These are phyloP conservation scores for Diceros bicornis DNA, from an alignment of 2,797 vertebrate species.

Conservation along the genomic window DNA sequence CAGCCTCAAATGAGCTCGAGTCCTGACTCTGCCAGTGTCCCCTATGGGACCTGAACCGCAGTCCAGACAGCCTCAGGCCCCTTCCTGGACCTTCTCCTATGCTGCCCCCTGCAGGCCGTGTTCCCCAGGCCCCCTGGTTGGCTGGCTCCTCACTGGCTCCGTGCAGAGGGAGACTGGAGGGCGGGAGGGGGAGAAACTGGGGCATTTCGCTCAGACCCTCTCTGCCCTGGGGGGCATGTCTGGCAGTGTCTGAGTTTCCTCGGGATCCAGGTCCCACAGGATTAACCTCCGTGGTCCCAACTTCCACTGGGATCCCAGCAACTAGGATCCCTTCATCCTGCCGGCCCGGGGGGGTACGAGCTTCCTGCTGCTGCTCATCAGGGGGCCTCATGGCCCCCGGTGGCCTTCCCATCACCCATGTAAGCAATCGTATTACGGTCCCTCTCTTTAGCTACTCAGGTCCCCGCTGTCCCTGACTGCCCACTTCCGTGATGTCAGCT, in stretches of 20 bases:
- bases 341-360: not conserved
- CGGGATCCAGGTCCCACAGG: not conserved
- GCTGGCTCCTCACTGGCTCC: not conserved
- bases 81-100: not conserved
- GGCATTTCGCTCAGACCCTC: not conserved
- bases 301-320: not conserved
- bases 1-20: not conserved
- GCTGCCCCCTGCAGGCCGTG: accelerated
- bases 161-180: not conserved
- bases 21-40: not conserved
- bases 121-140: not conserved
- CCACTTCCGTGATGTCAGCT: not conserved
- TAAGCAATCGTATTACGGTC: not conserved
- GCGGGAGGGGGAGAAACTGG: not conserved
- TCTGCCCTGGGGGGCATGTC: not conserved
- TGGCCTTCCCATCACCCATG: not conserved
- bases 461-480: not conserved
- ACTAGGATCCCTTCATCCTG: not conserved
- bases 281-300: not conserved
- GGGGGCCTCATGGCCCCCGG: not conserved
- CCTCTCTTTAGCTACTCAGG: not conserved
- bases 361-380: not conserved
- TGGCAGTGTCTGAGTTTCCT: not conserved
- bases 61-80: not conserved
- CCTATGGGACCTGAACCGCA: not conserved